Conservation (phyloP, 2,888 invertebrate genomes). For the Eilema griseolum region DNA sequence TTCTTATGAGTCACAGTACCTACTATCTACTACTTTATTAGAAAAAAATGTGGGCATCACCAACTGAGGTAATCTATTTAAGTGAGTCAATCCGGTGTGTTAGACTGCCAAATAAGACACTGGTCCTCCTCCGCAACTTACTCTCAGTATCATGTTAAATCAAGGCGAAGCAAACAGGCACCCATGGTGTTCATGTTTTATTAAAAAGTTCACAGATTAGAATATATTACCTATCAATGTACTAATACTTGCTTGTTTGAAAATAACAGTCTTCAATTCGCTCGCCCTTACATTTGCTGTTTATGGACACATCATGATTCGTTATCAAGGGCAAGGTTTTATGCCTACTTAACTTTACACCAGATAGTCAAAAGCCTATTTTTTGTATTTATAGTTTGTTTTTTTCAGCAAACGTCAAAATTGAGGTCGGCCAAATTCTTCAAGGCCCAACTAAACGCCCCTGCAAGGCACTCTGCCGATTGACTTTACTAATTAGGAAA, state of each 20-base stretch:
- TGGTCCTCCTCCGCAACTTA: constrained; percentile 12
- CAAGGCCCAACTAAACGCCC: neutral
- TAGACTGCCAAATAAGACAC: constrained; percentile 31
- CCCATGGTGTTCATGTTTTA: constrained; percentile 5
- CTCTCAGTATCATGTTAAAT: constrained; percentile 11
- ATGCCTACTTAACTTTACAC: neutral
- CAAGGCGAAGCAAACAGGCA: constrained; percentile 1
- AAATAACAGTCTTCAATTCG: constrained; percentile 3
- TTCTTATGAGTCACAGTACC: neutral
- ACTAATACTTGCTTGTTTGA: constrained; percentile 7
- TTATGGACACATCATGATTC: neutral
- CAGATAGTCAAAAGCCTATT: neutral
- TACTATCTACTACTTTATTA: neutral
- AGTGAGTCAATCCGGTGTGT: constrained; percentile 49
- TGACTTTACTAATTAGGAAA: neutral
- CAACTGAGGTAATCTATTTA: constrained; percentile 29
- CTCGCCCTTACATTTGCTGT: neutral
- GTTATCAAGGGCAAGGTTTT: neutral
- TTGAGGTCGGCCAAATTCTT: neutral
- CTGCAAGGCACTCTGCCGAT: neutral
- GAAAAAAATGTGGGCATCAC: neutral
- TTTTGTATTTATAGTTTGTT: neutral
- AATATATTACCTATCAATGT: neutral
- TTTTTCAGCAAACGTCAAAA: neutral
- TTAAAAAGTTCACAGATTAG: neutral